Base-by-base conservation (phyloP, 2,888 invertebrate genomes). In the Callinectes sapidus region DNA sequence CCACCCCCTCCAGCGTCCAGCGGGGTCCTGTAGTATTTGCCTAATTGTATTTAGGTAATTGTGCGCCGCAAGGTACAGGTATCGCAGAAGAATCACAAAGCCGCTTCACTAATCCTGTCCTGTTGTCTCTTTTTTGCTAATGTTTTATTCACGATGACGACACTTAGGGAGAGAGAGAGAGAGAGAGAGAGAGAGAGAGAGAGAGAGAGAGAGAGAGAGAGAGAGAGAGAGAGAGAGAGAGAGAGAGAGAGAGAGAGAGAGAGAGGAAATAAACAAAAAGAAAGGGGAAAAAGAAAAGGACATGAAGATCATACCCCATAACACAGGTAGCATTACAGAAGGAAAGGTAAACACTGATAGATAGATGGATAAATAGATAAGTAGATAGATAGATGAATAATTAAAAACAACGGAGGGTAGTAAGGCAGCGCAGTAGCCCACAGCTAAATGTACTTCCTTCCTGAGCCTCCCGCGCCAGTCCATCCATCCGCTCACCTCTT, bases 11-110 rank as follows among this genome's bases (percentile, higher is more conserved):
- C 23, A 6, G 23, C 61, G 61, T 61, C 18, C 61, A 13, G 2
- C 61, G 18, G 23, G 61, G 23, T 23, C 18, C 18, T 61, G 61
- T 5, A 23, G 61, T 61, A 61, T 61, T 61, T 61, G 61, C 61
- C 61, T 61, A 61, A 61, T 61, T 61, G 61, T 61, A 61, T 61
- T 61, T 61, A 61, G 61, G 61, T 61, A 61, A 61, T 61, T 61
- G 61, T 3, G 13, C 18, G 61, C 61, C 61, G 23, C 23, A 61
- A 61, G 61, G 61, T 61, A 61, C 61, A 61, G 61, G 61, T 61
- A 61, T 61, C 61, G 23, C 18, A 61, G 23, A 23, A 23, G 61
- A 61, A 18, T 2, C 5, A 1, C 61, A 61, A 61, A 23, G 61
- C 61, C 61, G 61, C 61, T 14, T 23, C 23, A 61, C 23, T 61